Conservation (phyloP, 1,140 invertebrate species). For the Dendroctonus ponderosae region DNA sequence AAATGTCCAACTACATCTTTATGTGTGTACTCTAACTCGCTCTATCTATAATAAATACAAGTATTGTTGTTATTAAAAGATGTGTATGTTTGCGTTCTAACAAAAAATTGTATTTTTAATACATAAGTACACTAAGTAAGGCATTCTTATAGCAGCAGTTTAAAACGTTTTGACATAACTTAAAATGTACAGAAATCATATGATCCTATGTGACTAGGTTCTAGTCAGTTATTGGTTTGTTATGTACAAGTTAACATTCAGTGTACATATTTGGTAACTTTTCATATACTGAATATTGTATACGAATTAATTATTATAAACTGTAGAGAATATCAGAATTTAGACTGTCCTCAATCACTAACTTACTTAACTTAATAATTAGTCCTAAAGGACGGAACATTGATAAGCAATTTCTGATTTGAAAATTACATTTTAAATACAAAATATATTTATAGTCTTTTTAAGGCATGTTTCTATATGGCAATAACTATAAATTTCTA, state of each 20-base stretch:
- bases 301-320: constrained; percentile 28
- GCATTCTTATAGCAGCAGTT: constrained; percentile 37
- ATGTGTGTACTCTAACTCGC: constrained; percentile 45
- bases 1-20: constrained; percentile 42
- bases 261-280: constrained; percentile 52
- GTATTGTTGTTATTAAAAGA: constrained; percentile 39
- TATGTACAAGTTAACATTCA: constrained; percentile 47
- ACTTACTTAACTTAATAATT: too few species aligned
- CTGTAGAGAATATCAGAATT: not conserved
- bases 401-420: too few species aligned
- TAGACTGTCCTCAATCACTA: too few species aligned
- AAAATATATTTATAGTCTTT: not conserved
- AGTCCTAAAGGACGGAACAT: too few species aligned
- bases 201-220: constrained; percentile 45
- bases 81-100: constrained; percentile 19
- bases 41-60: constrained; percentile 43
- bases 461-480: not conserved
- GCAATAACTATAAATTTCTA: too few species aligned
- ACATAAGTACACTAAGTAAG: constrained; percentile 44
- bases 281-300: constrained; percentile 44
- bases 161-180: constrained; percentile 19
- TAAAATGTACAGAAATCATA: constrained; percentile 26
- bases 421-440: too few species aligned
- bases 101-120: constrained; percentile 37
- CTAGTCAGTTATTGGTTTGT: constrained; percentile 46